Conservation (phyloP, 2,797 vertebrate genomes). For the Pseudopleuronectes americanus region DNA sequence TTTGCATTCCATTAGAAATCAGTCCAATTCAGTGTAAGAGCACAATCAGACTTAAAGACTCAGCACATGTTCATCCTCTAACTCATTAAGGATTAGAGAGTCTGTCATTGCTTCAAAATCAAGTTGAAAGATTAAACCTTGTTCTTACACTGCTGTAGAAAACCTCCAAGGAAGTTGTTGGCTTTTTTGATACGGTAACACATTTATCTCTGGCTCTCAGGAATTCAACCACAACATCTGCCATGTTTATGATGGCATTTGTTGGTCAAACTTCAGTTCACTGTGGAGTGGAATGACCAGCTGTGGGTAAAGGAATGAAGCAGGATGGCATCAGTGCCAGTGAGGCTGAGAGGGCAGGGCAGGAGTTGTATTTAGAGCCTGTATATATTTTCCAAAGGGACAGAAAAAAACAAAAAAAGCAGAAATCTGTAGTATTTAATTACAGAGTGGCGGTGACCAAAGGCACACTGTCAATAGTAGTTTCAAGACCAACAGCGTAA, state of each 20-base stretch:
- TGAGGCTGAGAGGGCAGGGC: slow-evolving; percentile 49
- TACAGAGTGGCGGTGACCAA: slow-evolving; percentile 60
- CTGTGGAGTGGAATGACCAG: slow-evolving; percentile 39
- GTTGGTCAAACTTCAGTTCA: slow-evolving; percentile 31
- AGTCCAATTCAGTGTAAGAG: slow-evolving; percentile 27
- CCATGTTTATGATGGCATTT: slow-evolving; percentile 21
- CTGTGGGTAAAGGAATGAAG: slow-evolving; percentile 47
- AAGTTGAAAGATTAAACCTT: slow-evolving; percentile 32
- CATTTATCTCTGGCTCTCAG: slow-evolving; percentile 14
- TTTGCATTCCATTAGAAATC: not conserved
- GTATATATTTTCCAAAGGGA: slow-evolving; percentile 60
- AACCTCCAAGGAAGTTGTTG: slow-evolving; percentile 11
- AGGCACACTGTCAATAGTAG: slow-evolving; percentile 60
- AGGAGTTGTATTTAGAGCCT: slow-evolving; percentile 65
- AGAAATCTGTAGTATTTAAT: slow-evolving; percentile 68
- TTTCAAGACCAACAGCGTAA: slow-evolving; percentile 65
- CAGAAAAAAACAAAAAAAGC: slow-evolving; percentile 40
- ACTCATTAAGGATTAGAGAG: slow-evolving; percentile 39
- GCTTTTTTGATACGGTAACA: slow-evolving; percentile 13
- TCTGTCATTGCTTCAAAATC: slow-evolving; percentile 6
- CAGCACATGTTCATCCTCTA: slow-evolving; percentile 27
- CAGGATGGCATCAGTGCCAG: slow-evolving; percentile 49
- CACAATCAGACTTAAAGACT: slow-evolving; percentile 42
- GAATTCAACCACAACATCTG: slow-evolving; percentile 32
- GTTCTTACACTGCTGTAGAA: not conserved